Evolutionary conservation across 2,113 vertebrate genomes (phyloP).

Genomic region (Gorsachius goisagi): DNA sequence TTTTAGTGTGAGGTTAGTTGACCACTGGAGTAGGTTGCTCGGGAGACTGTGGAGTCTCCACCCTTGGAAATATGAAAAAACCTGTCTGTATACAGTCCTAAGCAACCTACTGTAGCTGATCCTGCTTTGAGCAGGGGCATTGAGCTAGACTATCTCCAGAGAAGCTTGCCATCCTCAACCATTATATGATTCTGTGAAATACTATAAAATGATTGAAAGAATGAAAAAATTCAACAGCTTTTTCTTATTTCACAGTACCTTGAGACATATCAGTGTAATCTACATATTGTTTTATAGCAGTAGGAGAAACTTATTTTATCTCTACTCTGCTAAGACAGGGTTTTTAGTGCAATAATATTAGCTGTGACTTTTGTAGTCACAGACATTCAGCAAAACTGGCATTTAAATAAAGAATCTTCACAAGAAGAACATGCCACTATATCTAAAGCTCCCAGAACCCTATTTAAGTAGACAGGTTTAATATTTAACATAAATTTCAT

Average conservation of each 20-base stretch:
- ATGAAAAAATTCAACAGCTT: not conserved
- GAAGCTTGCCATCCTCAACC: not conserved
- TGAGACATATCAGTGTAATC: not conserved
- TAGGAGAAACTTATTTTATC: not conserved
- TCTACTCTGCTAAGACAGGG: not conserved
- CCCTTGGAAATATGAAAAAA: not conserved
- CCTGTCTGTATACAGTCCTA: not conserved
- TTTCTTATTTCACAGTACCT: not conserved
- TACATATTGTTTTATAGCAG: not conserved
- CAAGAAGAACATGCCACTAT: not conserved
- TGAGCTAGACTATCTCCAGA: not conserved
- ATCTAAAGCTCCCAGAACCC: fast-evolving
- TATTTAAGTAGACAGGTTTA: not conserved
- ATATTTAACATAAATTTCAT: not conserved
- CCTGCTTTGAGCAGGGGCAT: not conserved
- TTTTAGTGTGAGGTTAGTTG: not conserved
- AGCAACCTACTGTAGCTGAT: not conserved
- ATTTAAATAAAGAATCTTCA: not conserved
- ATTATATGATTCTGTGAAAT: not conserved
- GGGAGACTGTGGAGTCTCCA: not conserved
- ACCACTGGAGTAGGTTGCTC: not conserved
- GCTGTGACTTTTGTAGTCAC: not conserved
- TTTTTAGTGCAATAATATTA: not conserved
- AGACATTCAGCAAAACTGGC: not conserved
- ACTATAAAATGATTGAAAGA: not conserved